phyloP scores from a whole-genome alignment of 2,113 vertebrate genomes.

The Pitta sordida region DNA sequence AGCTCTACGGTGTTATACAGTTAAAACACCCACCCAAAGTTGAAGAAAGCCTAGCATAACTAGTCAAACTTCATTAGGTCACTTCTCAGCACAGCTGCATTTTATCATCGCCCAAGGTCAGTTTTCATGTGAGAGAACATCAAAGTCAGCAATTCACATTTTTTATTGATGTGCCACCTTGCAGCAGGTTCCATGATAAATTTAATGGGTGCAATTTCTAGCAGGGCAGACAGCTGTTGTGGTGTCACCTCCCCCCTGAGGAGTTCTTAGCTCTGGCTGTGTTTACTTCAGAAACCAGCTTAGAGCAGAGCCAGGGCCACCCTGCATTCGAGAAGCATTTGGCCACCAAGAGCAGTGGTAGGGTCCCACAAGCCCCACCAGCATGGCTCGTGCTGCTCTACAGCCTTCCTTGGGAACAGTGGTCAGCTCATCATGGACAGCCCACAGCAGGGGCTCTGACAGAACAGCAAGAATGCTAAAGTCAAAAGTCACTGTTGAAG shows the following conservation, averaged over 20 bases:
- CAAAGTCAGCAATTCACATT: background rate
- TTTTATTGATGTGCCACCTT: background rate
- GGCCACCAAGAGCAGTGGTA: background rate
- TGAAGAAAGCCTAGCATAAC: background rate
- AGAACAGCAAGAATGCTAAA: background rate
- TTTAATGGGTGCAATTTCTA: background rate
- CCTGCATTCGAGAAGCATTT: background rate
- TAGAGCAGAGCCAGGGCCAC: background rate
- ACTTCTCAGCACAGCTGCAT: background rate
- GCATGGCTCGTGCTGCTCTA: background rate
- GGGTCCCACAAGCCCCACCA: background rate
- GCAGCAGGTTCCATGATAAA: background rate
- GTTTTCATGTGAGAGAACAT: background rate
- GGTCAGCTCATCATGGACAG: background rate
- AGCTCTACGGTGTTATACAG: background rate
- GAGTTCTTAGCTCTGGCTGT: background rate
- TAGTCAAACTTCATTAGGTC: background rate
- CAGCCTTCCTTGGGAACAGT: background rate
- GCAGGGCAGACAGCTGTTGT: background rate
- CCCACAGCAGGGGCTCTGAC: background rate
- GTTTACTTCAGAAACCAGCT: background rate
- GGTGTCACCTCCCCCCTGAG: rapidly evolving
- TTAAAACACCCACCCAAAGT: background rate
- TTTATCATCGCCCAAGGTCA: constrained; percentile 7
- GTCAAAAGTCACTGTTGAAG: background rate